These are phyloP conservation scores for Enteromius treurensis DNA, from an alignment of 2,797 vertebrate species.

Conservation along the genomic window DNA sequence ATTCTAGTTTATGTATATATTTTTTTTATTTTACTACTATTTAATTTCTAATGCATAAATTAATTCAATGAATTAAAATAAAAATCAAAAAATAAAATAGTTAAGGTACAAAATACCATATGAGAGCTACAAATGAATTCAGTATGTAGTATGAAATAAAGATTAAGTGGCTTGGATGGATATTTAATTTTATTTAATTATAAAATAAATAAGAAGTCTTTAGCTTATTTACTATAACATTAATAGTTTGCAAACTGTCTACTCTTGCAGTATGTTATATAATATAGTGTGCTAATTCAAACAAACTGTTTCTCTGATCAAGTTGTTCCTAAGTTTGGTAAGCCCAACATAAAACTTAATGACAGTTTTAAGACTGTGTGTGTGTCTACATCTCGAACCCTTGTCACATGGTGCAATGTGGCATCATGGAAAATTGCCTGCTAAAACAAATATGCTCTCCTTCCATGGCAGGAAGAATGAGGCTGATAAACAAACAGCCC, in stretches of 20 bases:
- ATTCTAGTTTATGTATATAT: neutral
- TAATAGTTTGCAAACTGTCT: neutral
- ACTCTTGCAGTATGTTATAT: neutral
- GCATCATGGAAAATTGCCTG: slow-evolving; percentile 45
- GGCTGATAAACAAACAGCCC: slow-evolving; percentile 41
- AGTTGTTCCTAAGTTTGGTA: neutral
- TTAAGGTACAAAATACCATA: neutral
- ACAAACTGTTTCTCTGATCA: neutral
- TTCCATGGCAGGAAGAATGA: slow-evolving; percentile 22
- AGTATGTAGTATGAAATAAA: neutral
- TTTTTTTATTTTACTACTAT: neutral
- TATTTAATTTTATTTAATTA: neutral
- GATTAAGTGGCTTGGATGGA: neutral
- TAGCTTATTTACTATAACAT: neutral
- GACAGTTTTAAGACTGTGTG: neutral
- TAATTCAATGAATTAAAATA: neutral
- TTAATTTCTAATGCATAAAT: neutral
- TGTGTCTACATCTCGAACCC: slow-evolving; percentile 14
- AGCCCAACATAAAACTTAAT: neutral
- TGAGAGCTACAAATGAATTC: neutral
- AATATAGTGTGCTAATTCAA: neutral
- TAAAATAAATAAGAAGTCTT: neutral
- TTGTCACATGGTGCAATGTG: slow-evolving; percentile 26
- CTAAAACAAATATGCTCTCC: slow-evolving; percentile 26
- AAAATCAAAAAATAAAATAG: neutral